Evolutionary conservation across 2,888 invertebrate species (phyloP).

Genomic region (Tenthredo livida): DNA sequence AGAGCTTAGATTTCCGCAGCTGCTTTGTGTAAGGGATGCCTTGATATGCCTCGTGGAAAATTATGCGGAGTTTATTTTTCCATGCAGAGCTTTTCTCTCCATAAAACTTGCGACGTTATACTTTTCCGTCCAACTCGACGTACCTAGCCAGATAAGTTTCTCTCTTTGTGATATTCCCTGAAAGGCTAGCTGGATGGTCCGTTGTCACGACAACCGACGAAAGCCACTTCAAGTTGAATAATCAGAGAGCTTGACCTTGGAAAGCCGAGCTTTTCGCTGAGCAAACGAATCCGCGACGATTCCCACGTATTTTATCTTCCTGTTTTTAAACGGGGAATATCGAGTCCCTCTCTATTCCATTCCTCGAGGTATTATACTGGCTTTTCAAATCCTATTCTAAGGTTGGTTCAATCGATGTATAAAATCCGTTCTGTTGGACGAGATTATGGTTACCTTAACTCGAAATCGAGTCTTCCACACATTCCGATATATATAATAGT

Average conservation of each 20-base stretch:
- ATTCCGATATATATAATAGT: slow-evolving; percentile 62
- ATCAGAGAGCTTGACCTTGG: slow-evolving; percentile 43
- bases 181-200: background rate
- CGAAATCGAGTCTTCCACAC: slow-evolving; percentile 40
- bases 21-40: background rate
- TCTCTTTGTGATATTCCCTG: background rate
- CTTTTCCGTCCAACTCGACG: background rate
- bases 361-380: background rate
- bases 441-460: background rate
- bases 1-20: background rate
- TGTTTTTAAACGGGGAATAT: background rate
- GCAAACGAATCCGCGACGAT: slow-evolving; percentile 7
- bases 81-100: background rate
- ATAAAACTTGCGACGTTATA: background rate
- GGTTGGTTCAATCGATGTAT: background rate
- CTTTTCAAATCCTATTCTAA: background rate
- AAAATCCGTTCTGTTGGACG: background rate
- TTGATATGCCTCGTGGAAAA: background rate
- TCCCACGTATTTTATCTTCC: background rate
- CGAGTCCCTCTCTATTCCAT: background rate
- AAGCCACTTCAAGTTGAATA: slow-evolving; percentile 41
- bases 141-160: background rate
- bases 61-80: background rate
- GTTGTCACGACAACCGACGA: slow-evolving; percentile 46
- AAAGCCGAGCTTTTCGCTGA: slow-evolving; percentile 1